A percentile compares a stretch with the other conserved stretches of the same genome.
Conservation (phyloP, 1,140 invertebrate species). For the Ephestia elutella region DNA sequence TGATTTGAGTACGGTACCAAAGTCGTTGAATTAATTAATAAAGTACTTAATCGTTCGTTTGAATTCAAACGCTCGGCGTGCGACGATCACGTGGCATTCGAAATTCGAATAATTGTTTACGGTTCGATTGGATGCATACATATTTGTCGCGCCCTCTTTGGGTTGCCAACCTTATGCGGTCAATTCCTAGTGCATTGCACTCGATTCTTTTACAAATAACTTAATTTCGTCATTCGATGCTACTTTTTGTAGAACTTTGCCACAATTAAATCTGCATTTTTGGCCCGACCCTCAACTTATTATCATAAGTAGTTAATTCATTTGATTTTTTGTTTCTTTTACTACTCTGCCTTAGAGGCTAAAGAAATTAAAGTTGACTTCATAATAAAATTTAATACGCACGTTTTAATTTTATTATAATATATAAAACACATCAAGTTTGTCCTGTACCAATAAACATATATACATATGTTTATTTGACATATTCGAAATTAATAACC, state of each 20-base stretch:
- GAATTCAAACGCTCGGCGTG: conserved; percentile 26
- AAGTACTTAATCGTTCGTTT: conserved; percentile 24
- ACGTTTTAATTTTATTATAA: too few relatives aligned
- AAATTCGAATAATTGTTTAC: conserved; percentile 53
- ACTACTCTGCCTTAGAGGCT: conserved; percentile 13
- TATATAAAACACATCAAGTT: too few relatives aligned
- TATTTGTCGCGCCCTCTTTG: conserved; percentile 37
- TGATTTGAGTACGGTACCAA: background rate
- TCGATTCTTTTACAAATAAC: conserved; percentile 52
- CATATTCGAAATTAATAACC: too few relatives aligned
- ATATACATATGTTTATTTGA: too few relatives aligned
- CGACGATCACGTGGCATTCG: conserved; percentile 45
- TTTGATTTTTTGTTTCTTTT: conserved; percentile 45
- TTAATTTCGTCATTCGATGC: conserved; percentile 50
- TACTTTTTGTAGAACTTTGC: conserved; percentile 49
- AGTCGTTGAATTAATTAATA: conserved; percentile 18
- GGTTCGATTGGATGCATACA: conserved; percentile 39
- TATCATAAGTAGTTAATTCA: conserved; percentile 63
- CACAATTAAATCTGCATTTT: conserved; percentile 58
- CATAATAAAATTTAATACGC: background rate
- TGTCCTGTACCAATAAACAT: conserved; percentile 31
- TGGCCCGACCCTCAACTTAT: conserved; percentile 43
- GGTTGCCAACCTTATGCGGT: conserved; percentile 53
- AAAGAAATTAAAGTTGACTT: background rate
- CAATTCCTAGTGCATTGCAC: conserved; percentile 60